Evolutionary conservation across 1,140 invertebrate genomes (phyloP).

Genomic region (Arion vulgaris): DNA sequence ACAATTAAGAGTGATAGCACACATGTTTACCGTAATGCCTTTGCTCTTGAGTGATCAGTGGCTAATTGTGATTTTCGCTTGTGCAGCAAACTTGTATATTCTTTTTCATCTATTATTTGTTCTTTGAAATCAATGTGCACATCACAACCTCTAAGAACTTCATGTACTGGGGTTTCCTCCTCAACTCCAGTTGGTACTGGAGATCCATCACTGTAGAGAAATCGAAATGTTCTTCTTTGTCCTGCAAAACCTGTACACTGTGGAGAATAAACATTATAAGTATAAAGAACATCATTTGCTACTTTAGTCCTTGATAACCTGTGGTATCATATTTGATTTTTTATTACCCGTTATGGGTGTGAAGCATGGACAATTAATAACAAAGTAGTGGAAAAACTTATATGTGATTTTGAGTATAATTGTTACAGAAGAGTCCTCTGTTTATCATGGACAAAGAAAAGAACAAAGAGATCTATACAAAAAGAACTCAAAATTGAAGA

Average conservation of each 20-base stretch:
- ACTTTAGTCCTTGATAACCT: too few species aligned
- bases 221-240: not conserved
- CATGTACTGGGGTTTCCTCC: not conserved
- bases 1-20: too few species aligned
- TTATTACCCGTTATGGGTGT: too few species aligned
- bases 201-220: conserved; percentile 21
- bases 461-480: too few species aligned
- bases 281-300: too few species aligned
- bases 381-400: too few species aligned
- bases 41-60: not conserved
- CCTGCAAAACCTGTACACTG: not conserved
- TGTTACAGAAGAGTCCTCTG: too few species aligned
- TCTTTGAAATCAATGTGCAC: conserved; percentile 6
- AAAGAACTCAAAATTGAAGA: too few species aligned
- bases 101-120: not conserved
- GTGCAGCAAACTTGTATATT: not conserved
- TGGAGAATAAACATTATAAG: not conserved
- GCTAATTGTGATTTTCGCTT: conserved; percentile 7
- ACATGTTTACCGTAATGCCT: conserved; percentile 27
- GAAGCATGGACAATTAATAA: too few species aligned
- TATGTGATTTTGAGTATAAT: too few species aligned
- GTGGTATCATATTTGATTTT: too few species aligned
- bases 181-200: not conserved
- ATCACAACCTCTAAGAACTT: conserved; percentile 8
- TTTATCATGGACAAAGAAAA: too few species aligned